Conservation (phyloP, 2,888 invertebrate genomes). For the Pristionchus maxplancki region DNA sequence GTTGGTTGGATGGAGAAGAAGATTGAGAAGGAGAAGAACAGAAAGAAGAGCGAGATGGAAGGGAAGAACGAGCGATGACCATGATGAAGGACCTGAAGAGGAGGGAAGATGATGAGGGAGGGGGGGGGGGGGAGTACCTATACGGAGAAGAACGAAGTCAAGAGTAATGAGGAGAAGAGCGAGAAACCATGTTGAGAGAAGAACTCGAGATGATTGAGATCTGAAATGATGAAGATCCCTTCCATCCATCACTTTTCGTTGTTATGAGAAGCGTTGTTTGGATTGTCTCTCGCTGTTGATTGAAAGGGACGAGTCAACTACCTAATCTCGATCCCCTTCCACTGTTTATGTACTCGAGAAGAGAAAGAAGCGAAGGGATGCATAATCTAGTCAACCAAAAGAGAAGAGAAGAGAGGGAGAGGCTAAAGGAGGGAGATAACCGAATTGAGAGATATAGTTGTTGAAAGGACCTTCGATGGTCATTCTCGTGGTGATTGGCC, state of each 20-base stretch:
- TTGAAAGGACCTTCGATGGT: conserved; percentile 7
- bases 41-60: conserved; percentile 70
- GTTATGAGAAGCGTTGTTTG: conserved; percentile 11
- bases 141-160: conserved; percentile 60
- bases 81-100: conserved; percentile 3
- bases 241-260: background rate
- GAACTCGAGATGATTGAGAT: conserved; percentile 60
- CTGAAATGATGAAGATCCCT: conserved; percentile 39
- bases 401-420: conserved; percentile 40
- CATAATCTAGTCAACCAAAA: conserved; percentile 38
- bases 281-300: conserved; percentile 35
- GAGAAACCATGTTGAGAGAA: conserved; percentile 63
- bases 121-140: conserved; percentile 52
- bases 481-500: conserved; percentile 3
- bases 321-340: conserved; percentile 13
- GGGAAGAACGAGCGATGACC: conserved; percentile 52
- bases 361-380: conserved; percentile 29
- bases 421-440: conserved; percentile 16
- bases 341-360: conserved; percentile 44
- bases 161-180: conserved; percentile 58
- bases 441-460: background rate
- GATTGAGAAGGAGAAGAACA: conserved; percentile 69
- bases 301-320: background rate
- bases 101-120: background rate
- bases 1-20: conserved; percentile 70